Base-by-base conservation (phyloP, 2,888 invertebrate genomes). In the Gastracanthus pulcherrimus region DNA sequence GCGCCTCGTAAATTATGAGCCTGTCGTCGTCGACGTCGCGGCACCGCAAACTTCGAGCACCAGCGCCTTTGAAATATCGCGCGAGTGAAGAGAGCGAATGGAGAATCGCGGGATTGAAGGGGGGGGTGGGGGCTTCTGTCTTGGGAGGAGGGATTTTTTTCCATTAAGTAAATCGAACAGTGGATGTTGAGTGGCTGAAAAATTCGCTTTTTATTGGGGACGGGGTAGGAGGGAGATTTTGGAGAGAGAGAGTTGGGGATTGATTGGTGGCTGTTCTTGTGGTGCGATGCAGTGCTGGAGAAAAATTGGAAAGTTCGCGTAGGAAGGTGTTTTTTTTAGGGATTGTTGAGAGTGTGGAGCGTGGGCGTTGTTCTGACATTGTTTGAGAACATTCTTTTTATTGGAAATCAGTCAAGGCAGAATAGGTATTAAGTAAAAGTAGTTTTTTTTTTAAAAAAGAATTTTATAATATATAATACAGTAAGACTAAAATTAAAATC, bases 1-100 rank as follows among this genome's bases (percentile, higher is more conserved):
- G 81, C 82, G 83, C 86, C 87, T 88, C 88, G 87, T 88, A 88
- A 88, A 88, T 88, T 87, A 88, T 83, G 76, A 74, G 51, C 82
- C 87, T 86, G 88, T 86, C 86, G 85, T 86, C 87, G 87, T 85
- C 84, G 84, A 84, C 71, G n/a, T n/a, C 69, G 69, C 16, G 26
- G 34, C 41, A 58, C 64, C 79, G 76, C 67, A 41, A 48, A 58
- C 38, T 48, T 64, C 64, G 26, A n/a, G 41, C 58, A 34, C 26
- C 55, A 23, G 9, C 55, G n/a, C 38, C 76, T 83, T 83, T 85
- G 84, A 85, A 85, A 85, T 86, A 86, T 85, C 83, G 81, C 84
- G 45, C 31, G n/a, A 19, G 36, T 34, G n/a, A n/a, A 3, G n/a
- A 45, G 45, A 45, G 16, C 1, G 9, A n/a, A 26, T 26, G 9